These are phyloP conservation scores for Clepsis dumicolana DNA, from an alignment of 2,888 invertebrate genomes.

Conservation along the genomic window DNA sequence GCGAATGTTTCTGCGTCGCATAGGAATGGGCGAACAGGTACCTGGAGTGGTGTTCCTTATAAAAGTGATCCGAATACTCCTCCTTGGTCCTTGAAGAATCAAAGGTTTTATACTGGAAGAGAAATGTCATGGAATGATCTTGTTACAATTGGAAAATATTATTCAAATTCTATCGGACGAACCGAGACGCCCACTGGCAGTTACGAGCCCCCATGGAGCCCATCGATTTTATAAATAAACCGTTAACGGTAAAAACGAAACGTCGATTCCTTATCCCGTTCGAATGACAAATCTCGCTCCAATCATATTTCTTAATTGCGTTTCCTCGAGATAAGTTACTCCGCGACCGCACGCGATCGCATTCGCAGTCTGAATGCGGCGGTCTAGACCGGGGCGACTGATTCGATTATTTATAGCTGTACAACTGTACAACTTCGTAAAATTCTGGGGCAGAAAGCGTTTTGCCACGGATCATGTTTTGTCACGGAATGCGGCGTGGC, in stretches of 20 bases:
- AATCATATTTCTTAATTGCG: conserved; percentile 40
- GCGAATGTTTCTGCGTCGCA: too few species aligned
- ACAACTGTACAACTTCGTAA: conserved; percentile 5
- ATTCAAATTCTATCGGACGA: background rate
- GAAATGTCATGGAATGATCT: background rate
- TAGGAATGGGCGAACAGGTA: too few species aligned
- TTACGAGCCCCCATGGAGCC: background rate
- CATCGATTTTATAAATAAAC: background rate
- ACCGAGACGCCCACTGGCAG: background rate
- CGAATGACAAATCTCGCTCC: conserved; percentile 35
- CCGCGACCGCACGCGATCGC: conserved; percentile 34
- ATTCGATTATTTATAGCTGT: conserved; percentile 27
- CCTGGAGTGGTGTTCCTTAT: too few species aligned
- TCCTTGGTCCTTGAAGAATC: too few species aligned
- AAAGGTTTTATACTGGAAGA: background rate
- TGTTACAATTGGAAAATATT: background rate
- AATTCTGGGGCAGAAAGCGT: conserved; percentile 32
- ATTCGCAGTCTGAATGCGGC: background rate
- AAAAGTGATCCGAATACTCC: too few species aligned
- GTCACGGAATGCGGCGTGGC: background rate
- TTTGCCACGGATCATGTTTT: background rate
- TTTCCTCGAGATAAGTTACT: conserved; percentile 30
- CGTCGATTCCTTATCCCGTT: conserved; percentile 17
- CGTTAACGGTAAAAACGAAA: background rate
- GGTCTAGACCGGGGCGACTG: conserved; percentile 22